Conservation (phyloP, 2,113 vertebrate species). For the Ancistrus triradiatus region DNA sequence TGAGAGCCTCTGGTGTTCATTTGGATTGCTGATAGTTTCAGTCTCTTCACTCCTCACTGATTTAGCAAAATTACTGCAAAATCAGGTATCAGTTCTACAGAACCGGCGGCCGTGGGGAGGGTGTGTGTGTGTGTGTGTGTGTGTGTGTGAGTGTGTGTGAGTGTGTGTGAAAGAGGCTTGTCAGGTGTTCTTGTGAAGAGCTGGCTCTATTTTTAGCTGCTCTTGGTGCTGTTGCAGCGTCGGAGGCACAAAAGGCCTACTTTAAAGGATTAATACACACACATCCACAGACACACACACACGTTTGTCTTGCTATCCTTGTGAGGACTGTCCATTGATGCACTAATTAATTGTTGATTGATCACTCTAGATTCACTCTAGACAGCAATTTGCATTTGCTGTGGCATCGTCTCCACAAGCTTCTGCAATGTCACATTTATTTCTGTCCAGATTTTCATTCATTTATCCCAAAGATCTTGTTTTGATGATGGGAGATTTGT, state of each 20-base stretch:
- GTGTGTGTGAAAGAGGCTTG: constrained; percentile 53
- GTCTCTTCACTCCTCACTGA: constrained; percentile 18
- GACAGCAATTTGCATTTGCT: too few species aligned
- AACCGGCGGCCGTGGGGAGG: not conserved
- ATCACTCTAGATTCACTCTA: too few species aligned
- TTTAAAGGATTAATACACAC: constrained; percentile 28
- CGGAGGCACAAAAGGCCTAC: constrained; percentile 49
- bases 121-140: constrained; percentile 10
- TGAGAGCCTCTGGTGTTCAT: constrained; percentile 12
- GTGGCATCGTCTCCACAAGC: too few species aligned
- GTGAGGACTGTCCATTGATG: too few species aligned
- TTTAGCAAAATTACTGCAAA: constrained; percentile 11
- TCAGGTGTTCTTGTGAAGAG: constrained; percentile 59
- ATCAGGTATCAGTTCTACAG: constrained; percentile 6
- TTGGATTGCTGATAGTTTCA: constrained; percentile 22
- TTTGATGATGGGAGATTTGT: too few species aligned
- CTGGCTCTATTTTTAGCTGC: constrained; percentile 69
- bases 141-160: constrained; percentile 3
- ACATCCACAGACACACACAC: not conserved
- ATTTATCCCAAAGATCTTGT: too few species aligned
- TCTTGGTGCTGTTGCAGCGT: constrained; percentile 54
- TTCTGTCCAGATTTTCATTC: too few species aligned
- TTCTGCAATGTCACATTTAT: too few species aligned
- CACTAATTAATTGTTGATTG: too few species aligned
- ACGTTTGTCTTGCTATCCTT: not conserved